Conservation (phyloP, 2,888 invertebrate genomes). For the Pseudococcus jackbeardsleyi region DNA sequence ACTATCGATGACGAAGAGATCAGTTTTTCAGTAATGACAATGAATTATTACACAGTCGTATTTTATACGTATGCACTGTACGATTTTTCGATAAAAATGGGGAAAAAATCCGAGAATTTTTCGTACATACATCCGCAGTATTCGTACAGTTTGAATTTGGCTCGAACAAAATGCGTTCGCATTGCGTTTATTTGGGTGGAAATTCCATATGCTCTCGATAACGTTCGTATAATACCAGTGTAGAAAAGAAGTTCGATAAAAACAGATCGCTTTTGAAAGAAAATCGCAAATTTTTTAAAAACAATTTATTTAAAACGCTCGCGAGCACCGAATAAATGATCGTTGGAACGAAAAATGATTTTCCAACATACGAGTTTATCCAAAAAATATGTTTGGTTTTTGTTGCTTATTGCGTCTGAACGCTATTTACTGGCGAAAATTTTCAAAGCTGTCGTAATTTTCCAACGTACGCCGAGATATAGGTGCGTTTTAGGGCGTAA, state of each 20-base stretch:
- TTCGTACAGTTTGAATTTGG: not conserved
- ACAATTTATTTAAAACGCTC: slow-evolving; percentile 16
- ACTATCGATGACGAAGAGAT: slow-evolving; percentile 5
- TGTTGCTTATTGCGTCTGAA: not conserved
- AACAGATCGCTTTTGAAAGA: not conserved
- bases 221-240: not conserved
- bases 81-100: not conserved
- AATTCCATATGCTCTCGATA: not conserved
- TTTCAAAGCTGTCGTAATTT: slow-evolving; percentile 28
- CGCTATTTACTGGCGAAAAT: not conserved
- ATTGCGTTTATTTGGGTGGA: not conserved
- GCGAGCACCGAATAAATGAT: slow-evolving; percentile 15
- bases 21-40: not conserved
- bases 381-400: slow-evolving; percentile 10
- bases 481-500: slow-evolving; percentile 1
- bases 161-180: not conserved
- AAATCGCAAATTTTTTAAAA: not conserved
- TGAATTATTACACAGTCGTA: not conserved
- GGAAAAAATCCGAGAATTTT: not conserved
- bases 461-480: not conserved
- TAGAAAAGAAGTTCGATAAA: not conserved
- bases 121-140: not conserved
- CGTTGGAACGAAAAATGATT: not conserved
- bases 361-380: not conserved
- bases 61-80: not conserved